phyloP scores from a whole-genome alignment of 2,797 vertebrate genomes.

The Rhynchotus rufescens region DNA sequence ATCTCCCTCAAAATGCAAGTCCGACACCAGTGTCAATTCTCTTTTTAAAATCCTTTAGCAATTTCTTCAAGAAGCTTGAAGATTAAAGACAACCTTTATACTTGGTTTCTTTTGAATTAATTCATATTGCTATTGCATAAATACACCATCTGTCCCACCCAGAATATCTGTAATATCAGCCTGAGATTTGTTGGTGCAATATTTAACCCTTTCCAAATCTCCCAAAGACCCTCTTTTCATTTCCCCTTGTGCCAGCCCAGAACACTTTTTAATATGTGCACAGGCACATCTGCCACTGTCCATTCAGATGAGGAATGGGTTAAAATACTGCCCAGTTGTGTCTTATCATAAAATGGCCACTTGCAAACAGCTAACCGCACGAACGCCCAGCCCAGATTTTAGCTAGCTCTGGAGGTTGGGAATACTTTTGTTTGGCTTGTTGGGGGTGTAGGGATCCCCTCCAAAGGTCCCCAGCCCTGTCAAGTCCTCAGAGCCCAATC shows the following conservation, averaged over 20 bases:
- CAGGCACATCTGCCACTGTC: conserved; percentile 48
- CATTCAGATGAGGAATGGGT: conserved; percentile 77
- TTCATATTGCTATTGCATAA: conserved; percentile 55
- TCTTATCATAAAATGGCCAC: conserved; percentile 95
- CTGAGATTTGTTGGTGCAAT: conserved; percentile 69
- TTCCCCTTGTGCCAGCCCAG: conserved; percentile 49
- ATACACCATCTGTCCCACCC: conserved; percentile 62
- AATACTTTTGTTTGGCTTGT: not conserved
- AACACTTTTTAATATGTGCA: conserved; percentile 34
- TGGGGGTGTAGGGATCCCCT: not conserved
- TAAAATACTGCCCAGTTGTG: conserved; percentile 74
- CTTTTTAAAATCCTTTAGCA: conserved; percentile 29
- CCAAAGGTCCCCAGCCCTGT: conserved; percentile 76
- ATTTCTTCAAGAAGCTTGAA: conserved; percentile 38
- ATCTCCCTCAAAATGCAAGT: conserved; percentile 64
- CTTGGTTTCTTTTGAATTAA: conserved; percentile 56
- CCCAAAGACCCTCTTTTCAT: conserved; percentile 61
- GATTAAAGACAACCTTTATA: conserved; percentile 58
- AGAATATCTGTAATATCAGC: conserved; percentile 54
- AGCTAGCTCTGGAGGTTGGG: conserved; percentile 65
- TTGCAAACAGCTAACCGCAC: conserved; percentile 94
- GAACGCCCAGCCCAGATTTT: conserved; percentile 90
- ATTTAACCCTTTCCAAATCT: conserved; percentile 82
- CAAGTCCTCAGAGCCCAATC: conserved; percentile 69
- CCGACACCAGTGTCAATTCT: not conserved